These are phyloP conservation scores for Tamias sibiricus DNA, from an alignment of 2,113 vertebrate species.

Conservation along the genomic window DNA sequence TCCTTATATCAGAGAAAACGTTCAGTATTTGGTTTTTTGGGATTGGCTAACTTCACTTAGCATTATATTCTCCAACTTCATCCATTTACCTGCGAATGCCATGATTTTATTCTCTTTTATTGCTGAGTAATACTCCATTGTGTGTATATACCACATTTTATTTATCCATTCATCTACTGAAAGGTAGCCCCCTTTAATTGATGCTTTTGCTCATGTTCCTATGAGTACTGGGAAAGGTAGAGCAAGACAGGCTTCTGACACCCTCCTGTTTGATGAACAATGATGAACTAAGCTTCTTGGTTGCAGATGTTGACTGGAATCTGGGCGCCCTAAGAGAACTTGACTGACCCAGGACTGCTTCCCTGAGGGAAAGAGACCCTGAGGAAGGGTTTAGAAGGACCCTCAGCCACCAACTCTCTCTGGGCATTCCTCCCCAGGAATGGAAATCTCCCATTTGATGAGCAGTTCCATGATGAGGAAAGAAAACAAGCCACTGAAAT, in stretches of 20 bases:
- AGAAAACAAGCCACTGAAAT: not conserved
- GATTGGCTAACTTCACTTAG: no score
- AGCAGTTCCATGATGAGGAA: not conserved
- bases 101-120: no score
- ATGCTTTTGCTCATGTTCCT: not conserved
- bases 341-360: not conserved
- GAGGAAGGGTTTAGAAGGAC: not conserved
- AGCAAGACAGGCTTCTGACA: not conserved
- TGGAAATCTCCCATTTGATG: not conserved
- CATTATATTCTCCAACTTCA: no score
- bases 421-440: not conserved
- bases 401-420: not conserved
- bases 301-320: not conserved
- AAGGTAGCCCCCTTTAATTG: not conserved
- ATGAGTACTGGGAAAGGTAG: not conserved
- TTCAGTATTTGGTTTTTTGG: no score
- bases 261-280: not conserved
- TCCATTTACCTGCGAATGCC: no score
- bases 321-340: not conserved
- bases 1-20: no score
- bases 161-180: no score
- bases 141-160: no score
- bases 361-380: not conserved
- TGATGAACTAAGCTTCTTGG: not conserved
- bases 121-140: no score